Evolutionary conservation across 1,140 invertebrate genomes (phyloP).

Genomic region (Macrotrachela quadricornifera): DNA sequence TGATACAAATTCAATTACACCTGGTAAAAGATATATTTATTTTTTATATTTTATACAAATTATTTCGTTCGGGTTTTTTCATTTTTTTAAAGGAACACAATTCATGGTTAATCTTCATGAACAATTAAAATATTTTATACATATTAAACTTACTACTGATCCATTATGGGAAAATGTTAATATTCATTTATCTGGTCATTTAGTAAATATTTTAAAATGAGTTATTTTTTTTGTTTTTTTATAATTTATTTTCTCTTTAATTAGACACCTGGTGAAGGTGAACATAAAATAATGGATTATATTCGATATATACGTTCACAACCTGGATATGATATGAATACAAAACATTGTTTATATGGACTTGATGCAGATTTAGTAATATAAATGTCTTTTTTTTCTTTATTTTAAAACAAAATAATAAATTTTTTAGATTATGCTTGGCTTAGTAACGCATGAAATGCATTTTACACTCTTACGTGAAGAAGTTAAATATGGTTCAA

Average conservation of each 20-base stretch:
- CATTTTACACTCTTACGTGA: conserved; percentile 73
- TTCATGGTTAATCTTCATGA: background rate
- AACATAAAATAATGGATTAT: conserved; percentile 97
- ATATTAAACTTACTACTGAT: too few relatives aligned
- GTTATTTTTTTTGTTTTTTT: too few relatives aligned
- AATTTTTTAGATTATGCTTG: conserved; percentile 51
- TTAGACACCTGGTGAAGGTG: conserved; percentile 77
- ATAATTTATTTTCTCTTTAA: background rate
- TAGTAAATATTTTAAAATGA: too few relatives aligned
- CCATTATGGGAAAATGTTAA: too few relatives aligned
- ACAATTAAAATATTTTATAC: too few relatives aligned
- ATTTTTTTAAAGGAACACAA: background rate
- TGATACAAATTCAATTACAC: background rate
- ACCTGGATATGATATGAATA: conserved; percentile 55
- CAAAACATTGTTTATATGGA: conserved; percentile 72
- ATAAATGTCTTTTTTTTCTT: background rate
- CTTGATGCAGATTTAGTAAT: conserved; percentile 66
- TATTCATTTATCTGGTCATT: too few relatives aligned
- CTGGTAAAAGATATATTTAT: too few relatives aligned
- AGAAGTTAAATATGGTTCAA: conserved; percentile 43
- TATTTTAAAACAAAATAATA: background rate
- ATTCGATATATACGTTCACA: conserved; percentile 63
- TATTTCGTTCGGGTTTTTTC: too few relatives aligned
- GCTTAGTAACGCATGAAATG: conserved; percentile 74
- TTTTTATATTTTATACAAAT: too few relatives aligned